Base-by-base conservation (phyloP, 2,113 vertebrate genomes). In the Cavia porcellus region DNA sequence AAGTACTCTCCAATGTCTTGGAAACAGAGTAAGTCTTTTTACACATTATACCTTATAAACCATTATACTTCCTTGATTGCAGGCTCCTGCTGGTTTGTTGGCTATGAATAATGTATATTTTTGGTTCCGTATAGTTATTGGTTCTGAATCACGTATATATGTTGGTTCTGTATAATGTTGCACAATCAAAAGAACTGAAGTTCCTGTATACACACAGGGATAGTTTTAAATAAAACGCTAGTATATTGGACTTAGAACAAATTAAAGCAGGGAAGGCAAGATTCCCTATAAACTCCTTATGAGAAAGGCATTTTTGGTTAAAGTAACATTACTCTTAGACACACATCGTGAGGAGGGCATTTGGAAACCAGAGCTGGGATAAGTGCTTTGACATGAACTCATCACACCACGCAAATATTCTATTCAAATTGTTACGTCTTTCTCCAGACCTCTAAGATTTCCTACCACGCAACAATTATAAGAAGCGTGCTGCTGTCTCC, bases 151-250 rank as follows among this genome's bases (percentile, higher is more conserved):
- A 57, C 3, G 55, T 17, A 57, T 57, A 57, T 57, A 57, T 57
- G 55, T 57, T 57, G 55, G 55, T 57, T 57, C 55, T 57, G 55
- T 35, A 11, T 42, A 35, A 77, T 61, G 9, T 75, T 75, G 80
- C 42, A 42, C 14, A 90, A 22, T 19, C 57, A 57, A 19, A 84
- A 45, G 5, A 55, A n/a, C 3, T 22, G 28, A 83, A 38, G 10
- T 32, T 66, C 72, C 9, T 2, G 4, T 86, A 17, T 35, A 38
- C 1, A 75, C 57, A 77, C 0, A 61, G 19, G 3, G 22, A 89
- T 83, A 61, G 79, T 86, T 93, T 81, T 66, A 79, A 95, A 86
- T 52, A 79, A 47, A 79, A 74, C 68, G 61, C 17, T 38, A 74
- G 7, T 52, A 8, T 15, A 50, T 50, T 50, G 32, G 72, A 75